Percentiles rank a stretch among this genome's conserved stretches.
Conservation (phyloP, 2,113 vertebrate genomes). For the Laterallus jamaicensis region DNA sequence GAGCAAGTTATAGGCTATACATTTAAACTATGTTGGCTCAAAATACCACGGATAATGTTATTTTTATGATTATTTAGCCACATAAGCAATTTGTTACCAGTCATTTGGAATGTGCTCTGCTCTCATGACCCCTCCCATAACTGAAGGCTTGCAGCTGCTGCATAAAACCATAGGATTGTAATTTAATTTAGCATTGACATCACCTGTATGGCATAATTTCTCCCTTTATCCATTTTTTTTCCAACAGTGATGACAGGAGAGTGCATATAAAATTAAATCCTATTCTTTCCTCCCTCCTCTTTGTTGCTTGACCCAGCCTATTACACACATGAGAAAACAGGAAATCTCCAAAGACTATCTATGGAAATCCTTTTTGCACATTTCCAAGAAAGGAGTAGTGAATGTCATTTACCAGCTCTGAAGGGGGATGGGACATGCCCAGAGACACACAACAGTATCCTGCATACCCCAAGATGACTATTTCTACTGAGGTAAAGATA, state of each 20-base stretch:
- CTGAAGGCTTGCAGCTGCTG: constrained; percentile 46
- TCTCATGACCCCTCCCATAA: constrained; percentile 39
- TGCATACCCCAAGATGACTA: neutral
- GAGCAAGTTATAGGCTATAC: neutral
- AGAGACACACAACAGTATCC: neutral
- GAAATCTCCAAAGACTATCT: constrained; percentile 73
- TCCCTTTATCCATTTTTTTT: constrained; percentile 7
- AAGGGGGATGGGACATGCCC: constrained; percentile 30
- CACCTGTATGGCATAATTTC: constrained; percentile 42
- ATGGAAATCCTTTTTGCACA: constrained; percentile 77
- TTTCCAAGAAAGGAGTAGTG: constrained; percentile 70
- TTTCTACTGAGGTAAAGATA: neutral
- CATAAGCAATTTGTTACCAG: constrained; percentile 1
- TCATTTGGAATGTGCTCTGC: constrained; percentile 52
- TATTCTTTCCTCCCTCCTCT: constrained; percentile 37
- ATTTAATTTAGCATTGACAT: constrained; percentile 72
- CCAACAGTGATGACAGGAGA: constrained; percentile 18
- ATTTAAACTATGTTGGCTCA: neutral
- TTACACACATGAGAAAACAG: constrained; percentile 80
- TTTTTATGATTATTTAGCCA: constrained; percentile 1
- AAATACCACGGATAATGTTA: neutral
- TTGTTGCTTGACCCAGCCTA: constrained; percentile 70
- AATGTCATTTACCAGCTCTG: constrained; percentile 56
- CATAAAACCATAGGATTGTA: constrained; percentile 57
- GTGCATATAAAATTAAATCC: constrained; percentile 55